phyloP scores from a whole-genome alignment of 1,140 invertebrate species.

The Lucilia cuprina region DNA sequence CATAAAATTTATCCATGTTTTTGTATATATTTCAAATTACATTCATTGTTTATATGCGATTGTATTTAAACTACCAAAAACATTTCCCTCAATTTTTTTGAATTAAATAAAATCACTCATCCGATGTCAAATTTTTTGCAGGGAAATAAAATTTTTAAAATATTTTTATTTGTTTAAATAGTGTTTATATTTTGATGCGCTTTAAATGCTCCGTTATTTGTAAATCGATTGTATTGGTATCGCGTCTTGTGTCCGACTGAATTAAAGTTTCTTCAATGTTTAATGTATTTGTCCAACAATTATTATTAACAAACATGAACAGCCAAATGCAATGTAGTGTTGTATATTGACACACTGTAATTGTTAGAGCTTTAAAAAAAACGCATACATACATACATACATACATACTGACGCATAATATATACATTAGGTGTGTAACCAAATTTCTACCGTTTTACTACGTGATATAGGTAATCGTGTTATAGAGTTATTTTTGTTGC shows the following conservation, averaged over 20 bases:
- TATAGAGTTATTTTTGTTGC: too few species aligned
- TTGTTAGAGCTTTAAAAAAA: neutral
- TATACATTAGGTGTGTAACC: too few species aligned
- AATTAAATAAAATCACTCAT: too few species aligned
- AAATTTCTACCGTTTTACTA: too few species aligned
- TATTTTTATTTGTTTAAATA: too few species aligned
- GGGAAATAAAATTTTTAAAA: neutral
- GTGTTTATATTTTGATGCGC: neutral
- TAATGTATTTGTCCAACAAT: neutral
- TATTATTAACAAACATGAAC: neutral
- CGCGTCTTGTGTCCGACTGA: conserved; percentile 24
- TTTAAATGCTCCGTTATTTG: neutral
- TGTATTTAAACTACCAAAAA: neutral
- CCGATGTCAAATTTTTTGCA: neutral
- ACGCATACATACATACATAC: neutral
- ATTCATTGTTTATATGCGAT: neutral
- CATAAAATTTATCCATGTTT: conserved; percentile 31
- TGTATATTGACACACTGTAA: neutral
- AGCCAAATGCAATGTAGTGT: neutral
- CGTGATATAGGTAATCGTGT: too few species aligned
- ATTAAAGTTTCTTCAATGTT: neutral
- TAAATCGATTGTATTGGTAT: conserved; percentile 7
- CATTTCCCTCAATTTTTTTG: neutral
- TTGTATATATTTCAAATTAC: neutral
- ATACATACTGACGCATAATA: neutral